Percentiles rank a stretch among this genome's conserved stretches.
phyloP scores from a whole-genome alignment of 1,140 invertebrate species.

The Geopemphigus sp. region DNA sequence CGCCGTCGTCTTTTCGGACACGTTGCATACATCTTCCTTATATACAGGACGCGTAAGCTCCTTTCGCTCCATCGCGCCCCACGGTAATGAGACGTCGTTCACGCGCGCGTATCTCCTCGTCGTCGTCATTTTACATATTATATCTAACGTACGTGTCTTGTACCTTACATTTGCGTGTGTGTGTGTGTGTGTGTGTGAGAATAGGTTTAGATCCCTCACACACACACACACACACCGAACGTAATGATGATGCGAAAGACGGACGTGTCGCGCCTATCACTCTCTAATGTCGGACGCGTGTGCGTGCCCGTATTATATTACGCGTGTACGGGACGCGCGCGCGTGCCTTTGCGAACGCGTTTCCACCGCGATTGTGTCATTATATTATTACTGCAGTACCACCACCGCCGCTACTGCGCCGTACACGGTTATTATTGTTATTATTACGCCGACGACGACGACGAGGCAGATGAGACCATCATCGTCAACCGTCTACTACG shows the following conservation, averaged over 20 bases:
- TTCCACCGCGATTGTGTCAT: neutral
- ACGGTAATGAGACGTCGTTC: conserved; percentile 44
- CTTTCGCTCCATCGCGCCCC: neutral
- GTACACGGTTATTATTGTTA: neutral
- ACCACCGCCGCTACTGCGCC: too few species aligned
- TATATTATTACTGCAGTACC: neutral
- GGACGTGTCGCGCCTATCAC: conserved; percentile 35
- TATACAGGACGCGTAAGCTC: neutral
- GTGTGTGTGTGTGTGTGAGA: neutral
- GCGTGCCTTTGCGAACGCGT: neutral
- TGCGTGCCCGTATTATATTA: too few species aligned
- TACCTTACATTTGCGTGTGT: too few species aligned
- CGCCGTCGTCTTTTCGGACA: conserved; percentile 40
- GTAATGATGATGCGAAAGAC: neutral
- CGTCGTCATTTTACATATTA: conserved; percentile 1
- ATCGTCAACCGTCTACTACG: neutral
- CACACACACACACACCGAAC: neutral
- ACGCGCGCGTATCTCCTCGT: neutral
- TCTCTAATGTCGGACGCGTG: too few species aligned
- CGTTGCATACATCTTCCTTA: conserved; percentile 31
- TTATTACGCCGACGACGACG: neutral
- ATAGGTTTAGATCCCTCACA: conserved; percentile 19
- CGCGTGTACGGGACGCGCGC: neutral
- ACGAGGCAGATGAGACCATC: conserved; percentile 11
- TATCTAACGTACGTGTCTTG: neutral